A percentile compares a stretch with the other conserved stretches of the same genome.
These are phyloP conservation scores for Acanthopleura granulata DNA, from an alignment of 2,888 invertebrate genomes.

Conservation along the genomic window DNA sequence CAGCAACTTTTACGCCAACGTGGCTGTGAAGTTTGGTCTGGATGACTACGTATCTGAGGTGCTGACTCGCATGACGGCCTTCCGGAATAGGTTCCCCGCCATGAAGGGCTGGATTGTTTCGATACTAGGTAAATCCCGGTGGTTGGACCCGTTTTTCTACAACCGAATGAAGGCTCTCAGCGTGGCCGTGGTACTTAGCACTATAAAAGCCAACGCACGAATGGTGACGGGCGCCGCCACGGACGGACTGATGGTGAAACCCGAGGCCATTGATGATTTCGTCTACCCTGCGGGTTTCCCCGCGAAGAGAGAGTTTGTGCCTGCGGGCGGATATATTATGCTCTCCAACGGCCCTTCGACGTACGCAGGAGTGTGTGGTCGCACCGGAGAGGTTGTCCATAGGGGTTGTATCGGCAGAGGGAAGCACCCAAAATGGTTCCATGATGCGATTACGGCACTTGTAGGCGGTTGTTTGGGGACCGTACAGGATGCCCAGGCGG, in stretches of 20 bases:
- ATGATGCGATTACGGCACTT: neutral
- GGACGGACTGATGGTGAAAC: conserved; percentile 1
- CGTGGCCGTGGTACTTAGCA: neutral
- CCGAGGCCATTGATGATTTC: neutral
- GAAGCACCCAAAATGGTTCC: neutral
- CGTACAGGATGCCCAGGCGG: neutral
- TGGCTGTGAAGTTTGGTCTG: neutral
- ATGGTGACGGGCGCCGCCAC: neutral
- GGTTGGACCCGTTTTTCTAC: neutral
- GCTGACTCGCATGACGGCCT: neutral
- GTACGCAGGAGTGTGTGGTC: conserved; percentile 1
- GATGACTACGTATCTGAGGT: neutral
- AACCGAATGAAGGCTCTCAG: neutral
- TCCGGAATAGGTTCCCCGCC: neutral
- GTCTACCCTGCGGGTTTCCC: neutral
- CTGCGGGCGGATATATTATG: neutral
- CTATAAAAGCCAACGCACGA: neutral
- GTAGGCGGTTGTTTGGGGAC: neutral
- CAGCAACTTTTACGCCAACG: neutral
- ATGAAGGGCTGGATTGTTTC: neutral
- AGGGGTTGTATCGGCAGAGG: neutral
- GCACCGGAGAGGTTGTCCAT: neutral
- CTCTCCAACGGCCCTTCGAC: conserved; percentile 1
- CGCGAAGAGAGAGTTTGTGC: neutral
- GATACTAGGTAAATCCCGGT: neutral